phyloP scores from a whole-genome alignment of 2,797 vertebrate species.

The Dallia pectoralis region DNA sequence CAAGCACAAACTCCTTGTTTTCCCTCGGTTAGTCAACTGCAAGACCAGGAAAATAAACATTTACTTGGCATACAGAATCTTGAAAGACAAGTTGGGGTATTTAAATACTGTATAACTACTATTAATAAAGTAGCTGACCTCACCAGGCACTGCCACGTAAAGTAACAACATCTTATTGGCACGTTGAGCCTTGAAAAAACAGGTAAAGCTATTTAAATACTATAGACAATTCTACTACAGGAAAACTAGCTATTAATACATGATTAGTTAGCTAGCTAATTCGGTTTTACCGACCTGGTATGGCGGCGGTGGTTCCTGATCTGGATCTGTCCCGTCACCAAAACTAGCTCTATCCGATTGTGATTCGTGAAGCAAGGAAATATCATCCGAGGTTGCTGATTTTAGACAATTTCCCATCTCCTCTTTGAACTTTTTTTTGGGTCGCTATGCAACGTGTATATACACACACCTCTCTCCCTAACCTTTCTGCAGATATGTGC shows the following conservation, averaged over 20 bases:
- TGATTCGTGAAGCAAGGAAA: slow-evolving; percentile 95
- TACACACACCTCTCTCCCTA: slow-evolving; percentile 24
- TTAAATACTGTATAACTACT: not conserved
- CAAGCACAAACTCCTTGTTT: not conserved
- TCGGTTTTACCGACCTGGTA: slow-evolving; percentile 83
- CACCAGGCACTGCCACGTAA: no score
- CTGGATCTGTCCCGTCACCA: slow-evolving; percentile 88
- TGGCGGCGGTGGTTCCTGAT: slow-evolving; percentile 95
- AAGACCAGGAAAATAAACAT: not conserved
- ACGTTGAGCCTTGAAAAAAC: no score
- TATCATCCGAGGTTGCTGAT: slow-evolving; percentile 96
- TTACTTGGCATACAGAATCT: not conserved
- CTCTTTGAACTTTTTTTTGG: slow-evolving; percentile 51
- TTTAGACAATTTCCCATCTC: slow-evolving; percentile 98
- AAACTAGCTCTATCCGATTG: slow-evolving; percentile 95
- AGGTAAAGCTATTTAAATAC: no score
- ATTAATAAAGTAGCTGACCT: not conserved
- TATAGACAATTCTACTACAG: no score
- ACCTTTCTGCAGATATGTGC: slow-evolving; percentile 17
- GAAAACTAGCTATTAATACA: not conserved
- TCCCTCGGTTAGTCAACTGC: not conserved
- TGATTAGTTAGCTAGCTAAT: not conserved
- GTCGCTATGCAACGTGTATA: slow-evolving; percentile 36
- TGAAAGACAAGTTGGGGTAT: not conserved
- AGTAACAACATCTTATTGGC: no score